These are phyloP conservation scores for Pomatorhinus ruficollis DNA, from an alignment of 2,113 vertebrate genomes.

Conservation along the genomic window DNA sequence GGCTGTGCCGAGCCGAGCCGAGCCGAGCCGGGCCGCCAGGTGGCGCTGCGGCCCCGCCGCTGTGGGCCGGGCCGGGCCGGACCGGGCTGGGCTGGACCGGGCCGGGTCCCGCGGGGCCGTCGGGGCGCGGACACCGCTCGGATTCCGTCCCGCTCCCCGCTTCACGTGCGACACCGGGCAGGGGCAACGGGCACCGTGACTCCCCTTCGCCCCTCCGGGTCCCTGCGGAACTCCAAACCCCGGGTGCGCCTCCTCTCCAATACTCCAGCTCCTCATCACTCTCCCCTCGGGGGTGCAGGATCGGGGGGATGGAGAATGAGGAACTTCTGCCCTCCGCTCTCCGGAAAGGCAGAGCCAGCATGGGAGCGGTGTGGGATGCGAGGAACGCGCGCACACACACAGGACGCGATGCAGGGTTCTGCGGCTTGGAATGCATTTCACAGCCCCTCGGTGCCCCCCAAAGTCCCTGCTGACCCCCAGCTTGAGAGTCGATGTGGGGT, in stretches of 20 bases:
- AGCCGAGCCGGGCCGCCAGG: fast-evolving
- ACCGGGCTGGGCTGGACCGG: not conserved
- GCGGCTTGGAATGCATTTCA: not conserved
- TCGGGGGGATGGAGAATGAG: fast-evolving
- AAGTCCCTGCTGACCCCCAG: not conserved
- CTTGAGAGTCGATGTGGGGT: too few relatives aligned
- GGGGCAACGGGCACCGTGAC: too few relatives aligned
- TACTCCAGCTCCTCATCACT: not conserved
- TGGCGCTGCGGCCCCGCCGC: too few relatives aligned
- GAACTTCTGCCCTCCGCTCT: not conserved
- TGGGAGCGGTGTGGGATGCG: too few relatives aligned
- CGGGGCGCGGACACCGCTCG: not conserved
- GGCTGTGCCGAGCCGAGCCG: fast-evolving
- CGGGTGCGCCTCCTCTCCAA: fast-evolving
- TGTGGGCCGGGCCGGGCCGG: not conserved
- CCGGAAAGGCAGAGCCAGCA: not conserved
- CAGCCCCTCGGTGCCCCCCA: not conserved
- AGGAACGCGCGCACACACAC: not conserved
- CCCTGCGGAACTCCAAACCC: not conserved
- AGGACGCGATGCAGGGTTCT: not conserved
- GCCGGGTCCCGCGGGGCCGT: not conserved
- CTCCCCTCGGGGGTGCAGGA: not conserved
- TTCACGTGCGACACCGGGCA: not conserved
- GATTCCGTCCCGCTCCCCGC: not conserved
- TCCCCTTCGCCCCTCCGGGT: not conserved